Evolutionary conservation across 2,113 vertebrate species (phyloP), one percentile per base, ranked within the genome.

Genomic region (Petromus typicus): DNA sequence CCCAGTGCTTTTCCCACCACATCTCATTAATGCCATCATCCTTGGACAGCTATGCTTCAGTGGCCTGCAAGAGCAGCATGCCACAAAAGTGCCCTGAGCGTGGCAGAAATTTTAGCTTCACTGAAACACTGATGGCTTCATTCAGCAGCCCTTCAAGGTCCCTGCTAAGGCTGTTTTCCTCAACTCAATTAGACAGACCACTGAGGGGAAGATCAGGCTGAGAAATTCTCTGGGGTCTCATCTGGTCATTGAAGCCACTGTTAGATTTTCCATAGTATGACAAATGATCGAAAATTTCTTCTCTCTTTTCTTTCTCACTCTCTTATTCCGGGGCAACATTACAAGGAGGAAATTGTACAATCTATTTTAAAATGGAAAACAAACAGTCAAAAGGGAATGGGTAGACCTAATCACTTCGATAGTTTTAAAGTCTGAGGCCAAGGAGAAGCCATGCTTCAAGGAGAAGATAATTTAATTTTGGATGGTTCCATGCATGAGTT

Each of bases 301-400:
- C 92, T 48, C 80, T 83, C 83, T 96, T 96, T 78, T 81, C n/a
- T 69, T 90, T 76, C 88, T 94, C 94, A 56, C 71, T 56, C 81
- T 87, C 92, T 96, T 84, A 90, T 92, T 96, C 91, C 92, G 92
- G 93, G 88, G 67, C 82, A 96, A 95, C 67, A 63, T 86, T 96
- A 96, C 83, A 96, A 95, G 82, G 59, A 76, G 96, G 83, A 93
- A 90, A 87, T 80, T 61, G 51, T 81, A 91, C 83, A 34, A 95
- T 97, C 73, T 97, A 91, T 95, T 96, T 98, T 95, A 78, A 95
- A 96, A 93, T 79, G 69, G 90, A 96, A 97, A 96, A 84, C 95
- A 96, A 94, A 91, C 57, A 91, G 57, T 95, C 92, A 64, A 95
- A 96, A 66, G 93, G 75, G 82, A 96, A 89, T 2, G 18, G 63